Base-by-base conservation (phyloP, 2,888 invertebrate genomes). In the Chrysolina oricalcia region DNA sequence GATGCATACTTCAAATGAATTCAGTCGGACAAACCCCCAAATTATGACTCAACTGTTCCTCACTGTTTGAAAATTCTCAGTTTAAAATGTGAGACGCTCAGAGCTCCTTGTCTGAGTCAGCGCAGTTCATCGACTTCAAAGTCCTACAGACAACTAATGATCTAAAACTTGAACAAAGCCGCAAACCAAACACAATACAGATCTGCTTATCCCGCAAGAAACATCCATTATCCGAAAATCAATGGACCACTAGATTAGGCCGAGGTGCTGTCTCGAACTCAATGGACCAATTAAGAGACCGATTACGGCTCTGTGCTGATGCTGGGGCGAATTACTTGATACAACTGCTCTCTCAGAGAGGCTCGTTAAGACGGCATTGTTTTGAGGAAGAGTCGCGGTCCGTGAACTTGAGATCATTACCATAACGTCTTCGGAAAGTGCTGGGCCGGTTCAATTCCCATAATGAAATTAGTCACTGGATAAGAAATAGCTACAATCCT, bases 161-260 rank as follows among this genome's bases (percentile, higher is more conserved):
- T 85, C 85, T 85, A 84, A 84, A 86, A 87, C 86, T 85, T 81
- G 81, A 83, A 85, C 86, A 85, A 87, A 87, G 85, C 87, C 87
- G 81, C 87, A 86, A 87, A 87, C 87, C 87, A 87, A 86, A 87
- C 86, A 87, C 87, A 87, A 87, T 87, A 87, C 87, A 86, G 87
- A 87, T 87, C 87, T 87, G 85, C 85, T 86, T 86, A 87, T 86
- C 86, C 87, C 85, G 81, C 85, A 86, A 87, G 87, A 86, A 86
- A 87, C 87, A 86, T 87, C 85, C 86, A 87, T 88, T 88, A 87
- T 87, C 85, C 85, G 83, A 83, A 86, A 87, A 87, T 88, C 87
- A 87, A 88, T 88, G 87, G 86, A 83, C 87, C 86, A 83, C 86
- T 83, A 85, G 87, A 87, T 87, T 87, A 87, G 87, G 85, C 84